These are phyloP conservation scores for Papilio helenus DNA, from an alignment of 1,140 invertebrate genomes.

Conservation along the genomic window DNA sequence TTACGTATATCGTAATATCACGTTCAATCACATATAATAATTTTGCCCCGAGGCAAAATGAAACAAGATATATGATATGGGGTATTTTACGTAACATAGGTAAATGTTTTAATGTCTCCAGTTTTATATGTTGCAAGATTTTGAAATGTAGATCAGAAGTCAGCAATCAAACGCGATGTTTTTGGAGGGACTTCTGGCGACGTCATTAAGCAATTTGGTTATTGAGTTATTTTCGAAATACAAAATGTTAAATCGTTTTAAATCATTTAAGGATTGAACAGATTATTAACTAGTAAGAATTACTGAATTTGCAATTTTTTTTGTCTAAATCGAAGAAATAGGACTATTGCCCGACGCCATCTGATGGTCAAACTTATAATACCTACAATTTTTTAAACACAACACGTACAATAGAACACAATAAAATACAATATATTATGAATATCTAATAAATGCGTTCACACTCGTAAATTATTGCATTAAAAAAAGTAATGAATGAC, in stretches of 20 bases:
- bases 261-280: no score
- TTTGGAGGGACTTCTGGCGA: no score
- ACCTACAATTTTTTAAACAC: neutral
- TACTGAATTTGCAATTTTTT: no score
- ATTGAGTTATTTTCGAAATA: no score
- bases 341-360: neutral
- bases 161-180: no score
- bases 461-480: constrained; percentile 10
- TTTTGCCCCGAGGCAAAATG: neutral
- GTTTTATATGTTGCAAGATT: neutral
- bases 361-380: neutral
- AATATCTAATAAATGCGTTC: neutral
- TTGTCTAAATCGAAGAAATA: no score
- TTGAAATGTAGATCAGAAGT: no score
- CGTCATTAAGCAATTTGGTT: no score
- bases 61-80: neutral
- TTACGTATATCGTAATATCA: neutral
- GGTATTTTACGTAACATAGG: neutral
- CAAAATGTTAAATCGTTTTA: no score
- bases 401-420: neutral
- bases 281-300: no score
- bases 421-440: no score
- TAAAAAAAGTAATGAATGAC: neutral
- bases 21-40: neutral
- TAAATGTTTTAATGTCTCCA: neutral